Conservation (phyloP, 2,888 invertebrate genomes). For the Caenorhabditis imperialis region DNA sequence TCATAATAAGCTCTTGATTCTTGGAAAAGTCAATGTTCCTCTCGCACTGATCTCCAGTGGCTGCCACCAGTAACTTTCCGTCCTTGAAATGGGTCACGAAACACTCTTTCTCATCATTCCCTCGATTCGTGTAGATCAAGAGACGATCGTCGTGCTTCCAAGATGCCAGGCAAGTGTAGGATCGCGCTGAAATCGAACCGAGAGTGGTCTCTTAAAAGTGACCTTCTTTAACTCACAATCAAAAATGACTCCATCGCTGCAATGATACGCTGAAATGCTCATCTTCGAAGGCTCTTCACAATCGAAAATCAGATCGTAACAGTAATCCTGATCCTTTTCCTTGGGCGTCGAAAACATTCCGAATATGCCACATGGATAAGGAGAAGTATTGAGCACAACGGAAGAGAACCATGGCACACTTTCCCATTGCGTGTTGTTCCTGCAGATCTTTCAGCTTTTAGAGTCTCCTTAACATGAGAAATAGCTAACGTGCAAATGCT, state of each 20-base stretch:
- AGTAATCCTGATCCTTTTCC: constrained; percentile 55
- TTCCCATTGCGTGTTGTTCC: constrained; percentile 53
- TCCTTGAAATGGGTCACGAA: constrained; percentile 63
- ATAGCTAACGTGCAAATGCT: constrained; percentile 58
- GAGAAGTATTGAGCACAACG: constrained; percentile 49
- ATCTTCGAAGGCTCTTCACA: constrained; percentile 57
- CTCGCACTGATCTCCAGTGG: constrained; percentile 67
- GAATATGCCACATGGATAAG: constrained; percentile 61
- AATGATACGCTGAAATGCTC: constrained; percentile 64
- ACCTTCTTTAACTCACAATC: constrained; percentile 66
- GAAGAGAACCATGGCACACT: constrained; percentile 58
- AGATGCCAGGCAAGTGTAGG: constrained; percentile 67
- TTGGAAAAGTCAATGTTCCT: constrained; percentile 66
- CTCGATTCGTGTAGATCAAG: constrained; percentile 63
- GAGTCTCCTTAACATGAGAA: too few species aligned
- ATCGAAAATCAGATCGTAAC: constrained; percentile 67
- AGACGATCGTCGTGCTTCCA: constrained; percentile 67
- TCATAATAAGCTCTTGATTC: constrained; percentile 57
- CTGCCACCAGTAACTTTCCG: constrained; percentile 58
- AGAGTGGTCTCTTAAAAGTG: too few species aligned
- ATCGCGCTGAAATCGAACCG: constrained; percentile 63
- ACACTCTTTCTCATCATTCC: constrained; percentile 57
- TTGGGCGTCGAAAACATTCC: constrained; percentile 61
- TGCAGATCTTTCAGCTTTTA: too few species aligned
- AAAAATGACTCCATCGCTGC: constrained; percentile 63